Conservation (phyloP, 2,888 invertebrate species). For the Amaurobius ferox region DNA sequence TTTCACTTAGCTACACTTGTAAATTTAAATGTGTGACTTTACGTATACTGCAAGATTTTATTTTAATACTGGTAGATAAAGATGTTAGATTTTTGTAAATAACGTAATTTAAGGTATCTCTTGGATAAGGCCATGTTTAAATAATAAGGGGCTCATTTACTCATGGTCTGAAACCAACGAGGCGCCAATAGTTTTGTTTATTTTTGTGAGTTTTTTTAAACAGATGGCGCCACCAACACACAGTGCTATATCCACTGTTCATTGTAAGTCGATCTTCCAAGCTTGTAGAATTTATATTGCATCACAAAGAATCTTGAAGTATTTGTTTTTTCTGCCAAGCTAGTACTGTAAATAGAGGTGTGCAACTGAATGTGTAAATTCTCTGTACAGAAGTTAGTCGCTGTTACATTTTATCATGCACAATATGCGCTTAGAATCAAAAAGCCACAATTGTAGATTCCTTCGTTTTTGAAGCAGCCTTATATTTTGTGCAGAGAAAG, state of each 20-base stretch:
- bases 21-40: background rate
- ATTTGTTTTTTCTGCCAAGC: background rate
- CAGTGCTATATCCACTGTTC: slow-evolving; percentile 39
- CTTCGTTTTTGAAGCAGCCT: background rate
- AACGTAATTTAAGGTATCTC: slow-evolving; percentile 32
- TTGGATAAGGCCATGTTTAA: slow-evolving; percentile 59
- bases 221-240: slow-evolving; percentile 68
- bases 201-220: slow-evolving; percentile 26
- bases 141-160: slow-evolving; percentile 69
- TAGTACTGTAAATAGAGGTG: slow-evolving; percentile 3
- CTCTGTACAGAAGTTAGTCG: background rate
- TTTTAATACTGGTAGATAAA: slow-evolving; percentile 13
- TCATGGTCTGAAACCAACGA: slow-evolving; percentile 39
- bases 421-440: slow-evolving; percentile 2
- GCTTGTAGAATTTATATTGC: slow-evolving; percentile 22
- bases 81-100: background rate
- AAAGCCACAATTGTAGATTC: background rate
- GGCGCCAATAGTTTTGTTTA: background rate
- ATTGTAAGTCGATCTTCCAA: slow-evolving; percentile 61
- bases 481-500: too few species aligned
- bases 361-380: background rate
- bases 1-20: background rate
- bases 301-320: background rate
- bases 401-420: slow-evolving; percentile 5
- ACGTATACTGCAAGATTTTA: background rate